Percentiles rank a stretch among this genome's conserved stretches.
Evolutionary conservation across 1,140 invertebrate species (phyloP).

Genomic region (Aleiodes sp.): DNA sequence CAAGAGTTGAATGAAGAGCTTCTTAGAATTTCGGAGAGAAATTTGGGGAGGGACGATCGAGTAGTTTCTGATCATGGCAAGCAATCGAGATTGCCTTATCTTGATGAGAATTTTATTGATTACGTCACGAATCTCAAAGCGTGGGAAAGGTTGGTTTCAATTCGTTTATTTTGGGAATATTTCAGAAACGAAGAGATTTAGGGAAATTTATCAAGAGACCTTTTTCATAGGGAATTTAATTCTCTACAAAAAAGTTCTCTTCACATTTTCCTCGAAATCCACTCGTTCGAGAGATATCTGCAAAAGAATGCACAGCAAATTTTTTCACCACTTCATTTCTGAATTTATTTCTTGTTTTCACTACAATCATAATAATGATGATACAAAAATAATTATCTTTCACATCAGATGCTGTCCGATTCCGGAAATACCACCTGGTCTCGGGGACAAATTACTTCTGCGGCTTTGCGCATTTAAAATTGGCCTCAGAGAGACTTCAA

Average conservation of each 20-base stretch:
- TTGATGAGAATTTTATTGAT: conserved; percentile 89
- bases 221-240: too few relatives aligned
- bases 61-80: conserved; percentile 81
- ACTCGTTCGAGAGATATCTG: too few relatives aligned
- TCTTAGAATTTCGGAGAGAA: conserved; percentile 86
- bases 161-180: conserved; percentile 24
- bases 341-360: too few relatives aligned
- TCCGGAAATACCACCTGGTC: conserved; percentile 73
- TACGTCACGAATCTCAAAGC: conserved; percentile 78
- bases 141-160: conserved; percentile 85
- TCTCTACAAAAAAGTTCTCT: too few relatives aligned
- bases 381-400: too few relatives aligned
- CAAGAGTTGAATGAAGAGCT: conserved; percentile 82
- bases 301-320: too few relatives aligned
- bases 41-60: conserved; percentile 94
- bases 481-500: conserved; percentile 73
- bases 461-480: conserved; percentile 80
- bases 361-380: too few relatives aligned
- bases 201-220: not conserved
- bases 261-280: too few relatives aligned
- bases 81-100: conserved; percentile 88
- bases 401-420: conserved; percentile 74
- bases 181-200: not conserved
- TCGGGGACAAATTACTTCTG: conserved; percentile 95
- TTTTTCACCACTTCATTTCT: too few relatives aligned